A percentile compares a stretch with the other conserved stretches of the same genome.
Evolutionary conservation across 1,140 invertebrate species (phyloP).

Genomic region (Paralvinella palmiformis): DNA sequence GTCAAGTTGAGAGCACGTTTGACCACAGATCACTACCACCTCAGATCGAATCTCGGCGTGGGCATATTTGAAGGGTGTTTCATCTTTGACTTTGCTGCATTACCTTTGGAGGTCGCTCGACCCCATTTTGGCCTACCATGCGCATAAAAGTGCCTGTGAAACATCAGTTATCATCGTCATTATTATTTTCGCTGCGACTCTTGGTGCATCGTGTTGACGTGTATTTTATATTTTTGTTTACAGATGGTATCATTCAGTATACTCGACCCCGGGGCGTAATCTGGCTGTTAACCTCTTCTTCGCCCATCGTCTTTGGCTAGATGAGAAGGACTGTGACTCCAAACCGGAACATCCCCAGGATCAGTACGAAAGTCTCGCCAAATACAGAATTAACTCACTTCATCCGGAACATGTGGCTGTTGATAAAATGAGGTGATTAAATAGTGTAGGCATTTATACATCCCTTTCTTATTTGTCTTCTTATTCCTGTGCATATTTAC

Average conservation of each 20-base stretch:
- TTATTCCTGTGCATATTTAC: too few relatives aligned
- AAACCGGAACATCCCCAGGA: background rate
- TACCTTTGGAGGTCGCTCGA: too few relatives aligned
- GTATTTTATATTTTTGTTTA: too few relatives aligned
- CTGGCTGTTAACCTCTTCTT: slow-evolving; percentile 1
- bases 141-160: too few relatives aligned
- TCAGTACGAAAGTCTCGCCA: slow-evolving; percentile 5
- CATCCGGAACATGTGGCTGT: background rate
- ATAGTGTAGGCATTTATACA: background rate
- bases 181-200: background rate
- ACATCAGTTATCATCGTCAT: too few relatives aligned
- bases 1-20: too few relatives aligned
- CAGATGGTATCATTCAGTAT: slow-evolving; percentile 9
- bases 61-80: too few relatives aligned
- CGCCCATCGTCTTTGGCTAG: background rate
- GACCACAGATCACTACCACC: too few relatives aligned
- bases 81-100: too few relatives aligned
- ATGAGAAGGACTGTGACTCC: background rate
- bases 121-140: too few relatives aligned
- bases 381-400: background rate
- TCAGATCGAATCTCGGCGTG: too few relatives aligned
- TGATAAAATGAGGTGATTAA: background rate
- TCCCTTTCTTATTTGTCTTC: background rate
- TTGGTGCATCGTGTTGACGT: too few relatives aligned
- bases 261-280: background rate